Percentiles rank a stretch among this genome's conserved stretches.
Evolutionary conservation across 2,797 vertebrate genomes (phyloP).

Genomic region (Helarctos malayanus): DNA sequence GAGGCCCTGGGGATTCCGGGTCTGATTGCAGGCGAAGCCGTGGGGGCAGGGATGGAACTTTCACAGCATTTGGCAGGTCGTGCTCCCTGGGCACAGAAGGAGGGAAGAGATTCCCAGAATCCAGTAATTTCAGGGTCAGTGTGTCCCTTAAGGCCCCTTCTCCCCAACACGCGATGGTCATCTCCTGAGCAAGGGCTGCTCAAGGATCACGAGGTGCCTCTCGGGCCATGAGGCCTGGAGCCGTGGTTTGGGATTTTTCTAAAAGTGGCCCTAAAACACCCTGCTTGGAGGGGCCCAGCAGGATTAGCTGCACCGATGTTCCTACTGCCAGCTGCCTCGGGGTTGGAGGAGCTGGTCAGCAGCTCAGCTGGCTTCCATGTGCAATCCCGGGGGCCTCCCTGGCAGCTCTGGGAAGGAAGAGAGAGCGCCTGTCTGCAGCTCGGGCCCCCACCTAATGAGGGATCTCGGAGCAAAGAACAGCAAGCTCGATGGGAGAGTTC

Average conservation of each 20-base stretch:
- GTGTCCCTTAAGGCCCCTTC: background rate
- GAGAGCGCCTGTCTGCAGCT: background rate
- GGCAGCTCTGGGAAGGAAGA: background rate
- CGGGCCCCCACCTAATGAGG: background rate
- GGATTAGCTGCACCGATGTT: background rate
- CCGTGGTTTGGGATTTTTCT: background rate
- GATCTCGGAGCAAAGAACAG: background rate
- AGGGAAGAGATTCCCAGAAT: background rate
- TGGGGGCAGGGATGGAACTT: background rate
- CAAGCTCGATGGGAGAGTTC: background rate
- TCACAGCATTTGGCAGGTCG: background rate
- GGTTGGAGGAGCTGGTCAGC: background rate
- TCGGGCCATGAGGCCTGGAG: fast-evolving
- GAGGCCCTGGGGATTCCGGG: background rate
- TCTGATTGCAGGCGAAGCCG: background rate
- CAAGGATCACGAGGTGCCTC: too few relatives aligned
- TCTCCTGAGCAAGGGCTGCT: background rate
- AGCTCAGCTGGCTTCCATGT: background rate
- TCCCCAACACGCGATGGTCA: background rate
- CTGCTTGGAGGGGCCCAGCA: fast-evolving
- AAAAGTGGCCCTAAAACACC: too few relatives aligned
- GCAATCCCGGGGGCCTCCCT: background rate
- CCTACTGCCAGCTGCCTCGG: fast-evolving
- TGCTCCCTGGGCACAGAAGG: background rate
- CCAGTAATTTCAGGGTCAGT: background rate